phyloP scores from a whole-genome alignment of 2,113 vertebrate species.

The Chloroceryle aenea region DNA sequence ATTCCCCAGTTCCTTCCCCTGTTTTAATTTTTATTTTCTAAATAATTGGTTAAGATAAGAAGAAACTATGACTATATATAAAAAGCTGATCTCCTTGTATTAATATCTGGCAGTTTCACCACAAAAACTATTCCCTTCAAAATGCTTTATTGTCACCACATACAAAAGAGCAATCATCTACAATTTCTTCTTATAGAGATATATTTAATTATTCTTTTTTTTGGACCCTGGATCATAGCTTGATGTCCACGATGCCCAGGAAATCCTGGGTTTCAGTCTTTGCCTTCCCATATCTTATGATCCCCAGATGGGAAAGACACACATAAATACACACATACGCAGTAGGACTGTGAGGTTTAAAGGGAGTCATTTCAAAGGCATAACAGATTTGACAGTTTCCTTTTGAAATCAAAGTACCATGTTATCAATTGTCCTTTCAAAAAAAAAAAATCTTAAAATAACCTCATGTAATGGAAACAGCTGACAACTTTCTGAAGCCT shows the following conservation, averaged over 20 bases:
- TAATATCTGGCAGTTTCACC: neutral
- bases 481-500: neutral
- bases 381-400: neutral
- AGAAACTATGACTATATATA: neutral
- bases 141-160: neutral
- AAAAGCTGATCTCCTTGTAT: neutral
- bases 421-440: neutral
- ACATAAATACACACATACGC: neutral
- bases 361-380: neutral
- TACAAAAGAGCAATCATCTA: neutral
- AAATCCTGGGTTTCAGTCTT: neutral
- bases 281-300: rapidly evolving
- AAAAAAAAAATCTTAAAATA: neutral
- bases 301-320: neutral
- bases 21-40: neutral
- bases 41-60: neutral
- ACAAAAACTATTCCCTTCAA: neutral
- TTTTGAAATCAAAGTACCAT: neutral
- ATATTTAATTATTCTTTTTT: neutral
- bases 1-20: neutral
- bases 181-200: neutral
- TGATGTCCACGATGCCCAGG: neutral
- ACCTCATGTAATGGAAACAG: neutral
- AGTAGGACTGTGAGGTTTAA: neutral
- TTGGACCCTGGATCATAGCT: neutral